Conservation (phyloP, 1,140 invertebrate species). For the Capitella teleta region DNA sequence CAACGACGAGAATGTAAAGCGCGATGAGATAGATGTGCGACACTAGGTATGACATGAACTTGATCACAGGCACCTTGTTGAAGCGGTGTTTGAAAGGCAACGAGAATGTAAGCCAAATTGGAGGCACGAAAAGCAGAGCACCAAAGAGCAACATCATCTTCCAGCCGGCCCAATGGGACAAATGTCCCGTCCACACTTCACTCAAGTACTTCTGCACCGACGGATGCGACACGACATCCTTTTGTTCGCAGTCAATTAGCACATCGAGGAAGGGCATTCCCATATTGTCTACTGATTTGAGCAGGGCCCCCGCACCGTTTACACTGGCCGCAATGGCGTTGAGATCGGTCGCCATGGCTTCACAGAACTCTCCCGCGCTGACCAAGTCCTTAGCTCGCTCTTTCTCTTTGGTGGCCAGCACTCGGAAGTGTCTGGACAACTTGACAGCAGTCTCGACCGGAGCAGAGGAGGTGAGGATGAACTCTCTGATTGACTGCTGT, state of each 20-base stretch:
- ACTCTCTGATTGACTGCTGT: slow-evolving; percentile 93
- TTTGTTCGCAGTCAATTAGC: slow-evolving; percentile 95
- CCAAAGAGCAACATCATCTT: slow-evolving; percentile 85
- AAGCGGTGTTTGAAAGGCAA: slow-evolving; percentile 89
- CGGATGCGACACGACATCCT: slow-evolving; percentile 64
- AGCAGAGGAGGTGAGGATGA: slow-evolving; percentile 88
- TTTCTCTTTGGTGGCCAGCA: slow-evolving; percentile 80
- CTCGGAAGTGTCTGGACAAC: slow-evolving; percentile 65
- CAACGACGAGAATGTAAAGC: slow-evolving; percentile 73
- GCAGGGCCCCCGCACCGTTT: slow-evolving; percentile 59
- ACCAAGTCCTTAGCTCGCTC: slow-evolving; percentile 92
- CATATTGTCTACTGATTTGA: slow-evolving; percentile 32
- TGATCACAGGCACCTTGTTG: slow-evolving; percentile 86
- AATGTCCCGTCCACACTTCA: slow-evolving; percentile 70
- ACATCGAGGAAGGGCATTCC: slow-evolving; percentile 71
- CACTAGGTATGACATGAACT: slow-evolving; percentile 98
- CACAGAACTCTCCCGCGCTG: slow-evolving; percentile 87
- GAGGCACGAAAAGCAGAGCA: slow-evolving; percentile 81
- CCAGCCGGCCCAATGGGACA: slow-evolving; percentile 84
- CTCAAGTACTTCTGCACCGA: slow-evolving; percentile 54
- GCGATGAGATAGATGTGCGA: slow-evolving; percentile 96
- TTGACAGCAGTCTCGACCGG: slow-evolving; percentile 97
- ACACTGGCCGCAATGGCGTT: slow-evolving; percentile 83
- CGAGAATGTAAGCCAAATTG: slow-evolving; percentile 92
- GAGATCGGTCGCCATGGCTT: slow-evolving; percentile 92